Conservation (phyloP, 1,140 invertebrate species). For the Drosophila eugracilis region DNA sequence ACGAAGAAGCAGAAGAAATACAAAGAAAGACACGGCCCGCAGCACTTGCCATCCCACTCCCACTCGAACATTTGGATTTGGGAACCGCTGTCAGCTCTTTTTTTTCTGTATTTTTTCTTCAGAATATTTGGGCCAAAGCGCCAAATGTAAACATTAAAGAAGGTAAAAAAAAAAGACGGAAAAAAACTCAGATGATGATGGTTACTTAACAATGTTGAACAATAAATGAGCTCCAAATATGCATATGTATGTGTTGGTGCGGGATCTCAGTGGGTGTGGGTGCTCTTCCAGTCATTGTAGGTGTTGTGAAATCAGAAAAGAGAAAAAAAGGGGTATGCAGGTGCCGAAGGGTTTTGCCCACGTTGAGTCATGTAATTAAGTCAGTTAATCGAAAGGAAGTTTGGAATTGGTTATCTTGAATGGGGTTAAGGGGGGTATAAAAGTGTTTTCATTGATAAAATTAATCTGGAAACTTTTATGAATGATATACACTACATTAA, state of each 20-base stretch:
- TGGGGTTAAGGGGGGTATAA: too few relatives aligned
- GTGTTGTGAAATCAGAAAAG: conserved; percentile 45
- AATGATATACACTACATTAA: not conserved
- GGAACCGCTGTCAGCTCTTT: conserved; percentile 57
- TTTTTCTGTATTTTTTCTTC: too few relatives aligned
- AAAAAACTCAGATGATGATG: conserved; percentile 63
- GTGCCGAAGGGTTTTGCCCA: conserved; percentile 35
- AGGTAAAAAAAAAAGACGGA: conserved; percentile 32
- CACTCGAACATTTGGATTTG: conserved; percentile 39
- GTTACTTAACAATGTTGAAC: conserved; percentile 77
- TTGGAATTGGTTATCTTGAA: not conserved
- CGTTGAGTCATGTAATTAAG: conserved; percentile 33
- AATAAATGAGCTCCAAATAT: conserved; percentile 52
- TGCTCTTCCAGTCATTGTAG: conserved; percentile 28
- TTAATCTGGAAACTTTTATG: not conserved
- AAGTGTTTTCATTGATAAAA: not conserved
- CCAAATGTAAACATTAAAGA: conserved; percentile 68
- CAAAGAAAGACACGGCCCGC: conserved; percentile 38
- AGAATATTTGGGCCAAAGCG: conserved; percentile 78
- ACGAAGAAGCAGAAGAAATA: conserved; percentile 2
- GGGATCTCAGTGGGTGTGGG: conserved; percentile 22
- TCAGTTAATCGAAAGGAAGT: not conserved
- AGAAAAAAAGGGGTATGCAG: conserved; percentile 33
- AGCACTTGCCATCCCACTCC: conserved; percentile 47
- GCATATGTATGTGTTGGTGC: conserved; percentile 16